Evolutionary conservation across 2,797 vertebrate genomes (phyloP).

Genomic region (Phylloscopus collybita): DNA sequence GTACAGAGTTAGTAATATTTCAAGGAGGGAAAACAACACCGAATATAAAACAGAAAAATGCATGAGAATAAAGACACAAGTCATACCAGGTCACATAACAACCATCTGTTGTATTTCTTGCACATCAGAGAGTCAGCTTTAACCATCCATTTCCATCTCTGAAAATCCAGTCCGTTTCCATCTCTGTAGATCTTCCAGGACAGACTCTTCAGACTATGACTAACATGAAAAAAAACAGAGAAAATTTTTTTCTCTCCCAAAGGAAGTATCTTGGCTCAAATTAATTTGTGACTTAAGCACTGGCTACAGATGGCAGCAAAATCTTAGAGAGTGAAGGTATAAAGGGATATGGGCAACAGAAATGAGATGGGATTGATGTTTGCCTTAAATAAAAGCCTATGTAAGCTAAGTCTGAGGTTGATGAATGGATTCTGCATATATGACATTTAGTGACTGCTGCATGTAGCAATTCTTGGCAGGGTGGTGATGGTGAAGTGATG

Average conservation of each 20-base stretch:
- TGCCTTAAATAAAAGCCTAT: neutral
- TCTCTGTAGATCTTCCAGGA: neutral
- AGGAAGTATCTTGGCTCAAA: neutral
- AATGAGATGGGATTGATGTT: neutral
- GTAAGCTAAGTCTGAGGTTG: neutral
- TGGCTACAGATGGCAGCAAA: neutral
- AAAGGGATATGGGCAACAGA: neutral
- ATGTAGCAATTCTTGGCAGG: neutral
- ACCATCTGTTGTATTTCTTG: slow-evolving; percentile 7
- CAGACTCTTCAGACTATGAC: neutral
- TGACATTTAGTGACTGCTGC: neutral
- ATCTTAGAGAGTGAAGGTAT: neutral
- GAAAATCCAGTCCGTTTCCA: neutral
- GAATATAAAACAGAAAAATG: neutral
- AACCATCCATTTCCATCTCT: neutral
- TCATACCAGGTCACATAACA: neutral
- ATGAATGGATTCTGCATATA: neutral
- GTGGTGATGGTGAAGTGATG: neutral
- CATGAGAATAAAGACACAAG: neutral
- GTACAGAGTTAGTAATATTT: neutral
- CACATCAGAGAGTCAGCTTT: neutral
- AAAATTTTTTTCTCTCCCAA: neutral
- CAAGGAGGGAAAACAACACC: neutral
- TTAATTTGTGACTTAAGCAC: neutral
- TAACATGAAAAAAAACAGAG: neutral